Evolutionary conservation across 2,113 vertebrate species (phyloP), one percentile per base, ranked within the genome.

Genomic region (Pungitius pungitius): DNA sequence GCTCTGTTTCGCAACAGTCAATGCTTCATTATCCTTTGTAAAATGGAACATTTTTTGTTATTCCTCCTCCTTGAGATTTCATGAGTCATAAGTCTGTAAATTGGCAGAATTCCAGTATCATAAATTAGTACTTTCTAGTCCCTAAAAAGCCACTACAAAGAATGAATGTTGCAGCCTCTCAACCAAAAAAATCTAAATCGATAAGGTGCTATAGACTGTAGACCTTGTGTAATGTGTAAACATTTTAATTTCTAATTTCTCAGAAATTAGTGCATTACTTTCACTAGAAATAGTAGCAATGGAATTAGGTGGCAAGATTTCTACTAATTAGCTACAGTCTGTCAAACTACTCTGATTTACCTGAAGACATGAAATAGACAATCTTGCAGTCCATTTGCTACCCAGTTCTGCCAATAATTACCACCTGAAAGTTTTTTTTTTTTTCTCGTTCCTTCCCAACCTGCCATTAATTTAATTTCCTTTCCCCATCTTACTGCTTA

Each of bases 41-140:
- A 35, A 65, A 59, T 3, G 13, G 27, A 65, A 65, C 43, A 20
- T 30, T 52, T 43, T 67, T 51, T 72, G 40, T 63, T 52, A 68
- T 58, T 79, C n/a, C 22, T 58, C 15, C 15, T 52, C 45, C 5
- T 7, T 18, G n/a, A 47, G 62, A 42, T 66, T 58, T 24, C 52
- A 10, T 37, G 57, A 72, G n/a, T 74, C 43, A 49, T 61, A 45
- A 66, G 7, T 69, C 52, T 6, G n/a, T n/a, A n/a, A n/a, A n/a
- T 3, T 5, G 47, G 40, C 56, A 45, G 14, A 30, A 18, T 70
- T 43, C 26, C 18, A 26, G 45, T n/a, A 24, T 24, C 10, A 67
- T n/a, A 58, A 18, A 39, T 39, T 5, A 27, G 1, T 11, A 20
- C 40, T 69, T 70, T 59, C 40, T 42, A 9, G 27, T 40, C 14